Evolutionary conservation across 2,113 vertebrate genomes (phyloP).

Genomic region (Neolamprologus toae): DNA sequence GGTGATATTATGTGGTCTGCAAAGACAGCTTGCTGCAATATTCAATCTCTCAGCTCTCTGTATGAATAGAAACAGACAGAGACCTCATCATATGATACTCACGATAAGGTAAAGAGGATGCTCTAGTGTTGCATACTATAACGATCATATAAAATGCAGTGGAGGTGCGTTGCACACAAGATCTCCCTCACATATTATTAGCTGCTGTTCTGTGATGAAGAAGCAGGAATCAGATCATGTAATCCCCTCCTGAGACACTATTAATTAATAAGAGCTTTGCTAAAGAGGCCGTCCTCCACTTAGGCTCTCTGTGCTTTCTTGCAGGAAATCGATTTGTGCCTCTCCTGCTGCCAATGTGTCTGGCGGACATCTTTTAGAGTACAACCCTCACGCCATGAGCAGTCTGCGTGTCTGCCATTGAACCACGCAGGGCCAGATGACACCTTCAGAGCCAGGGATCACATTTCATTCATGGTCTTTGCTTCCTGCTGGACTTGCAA

Average conservation of each 20-base stretch:
- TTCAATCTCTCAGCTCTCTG: background rate
- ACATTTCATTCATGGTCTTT: slow-evolving; percentile 19
- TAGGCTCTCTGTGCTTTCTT: slow-evolving; percentile 63
- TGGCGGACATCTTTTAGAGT: slow-evolving; percentile 62
- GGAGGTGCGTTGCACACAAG: slow-evolving; percentile 30
- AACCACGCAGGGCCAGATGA: slow-evolving; percentile 34
- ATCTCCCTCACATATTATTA: slow-evolving; percentile 69
- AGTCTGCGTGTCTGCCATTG: slow-evolving; percentile 47
- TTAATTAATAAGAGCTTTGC: slow-evolving; percentile 77
- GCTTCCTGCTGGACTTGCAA: slow-evolving; percentile 24
- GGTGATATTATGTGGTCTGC: background rate
- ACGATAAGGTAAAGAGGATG: background rate
- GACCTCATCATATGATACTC: slow-evolving; percentile 14
- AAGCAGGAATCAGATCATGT: slow-evolving; percentile 61
- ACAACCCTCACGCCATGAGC: slow-evolving; percentile 45
- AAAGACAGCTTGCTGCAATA: background rate
- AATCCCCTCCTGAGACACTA: slow-evolving; percentile 65
- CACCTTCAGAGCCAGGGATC: slow-evolving; percentile 45
- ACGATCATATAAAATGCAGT: background rate
- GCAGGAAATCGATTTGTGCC: slow-evolving; percentile 68
- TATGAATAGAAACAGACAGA: background rate
- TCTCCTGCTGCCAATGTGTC: slow-evolving; percentile 61
- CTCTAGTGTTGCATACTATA: slow-evolving; percentile 10
- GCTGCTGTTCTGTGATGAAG: slow-evolving; percentile 61
- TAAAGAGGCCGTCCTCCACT: slow-evolving; percentile 61